Evolutionary conservation across 2,797 vertebrate genomes (phyloP), one percentile per base, ranked within the genome.

Genomic region (Cynodonichthys magdalenae): DNA sequence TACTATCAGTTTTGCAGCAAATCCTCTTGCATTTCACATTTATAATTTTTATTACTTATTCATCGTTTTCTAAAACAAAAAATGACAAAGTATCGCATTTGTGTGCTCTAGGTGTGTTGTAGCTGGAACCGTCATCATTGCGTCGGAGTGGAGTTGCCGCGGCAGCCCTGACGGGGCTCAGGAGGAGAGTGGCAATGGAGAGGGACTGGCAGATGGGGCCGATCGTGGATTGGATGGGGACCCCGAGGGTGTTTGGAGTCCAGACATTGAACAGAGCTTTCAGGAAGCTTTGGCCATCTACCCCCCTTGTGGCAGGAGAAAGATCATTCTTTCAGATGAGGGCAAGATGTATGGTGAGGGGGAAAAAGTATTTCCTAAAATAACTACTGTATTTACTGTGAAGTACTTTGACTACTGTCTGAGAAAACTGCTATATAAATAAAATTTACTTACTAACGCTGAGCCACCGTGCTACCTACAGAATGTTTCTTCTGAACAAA

Each of bases 311-410:
- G 96, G 96, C 81, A 94, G 96, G 65, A 92, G 96, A 88, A 98
- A 98, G 89, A 98, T 98, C 90, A 98, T 98, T 87, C 95, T 98
- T 54, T 98, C 96, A 2, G 96, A 98, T 0, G 96, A 97, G 88
- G 96, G 96, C 79, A 97, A 98, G 95, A 98, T 98, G 96, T 98
- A 98, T 67, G 96, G 96, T 98, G 83, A 95, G 96, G 74, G 82
- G 48, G 18, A 15, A 15, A 34, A 29, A 52, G 28, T 64, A 42
- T 71, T 8, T 64, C 18, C 1, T 42, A 10, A 20, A 29, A 49
- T 44, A 6, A 45, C 4, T 10, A 17, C n/a, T 15, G 10, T 15
- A 2, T 24, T 24, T 24, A 24, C 24, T 24, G 24, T 24, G 24
- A 24, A 24, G 24, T 24, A 24, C 24, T 24, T 24, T 24, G 24